Percentiles rank a stretch among this genome's conserved stretches.
Evolutionary conservation across 2,797 vertebrate species (phyloP).

Genomic region (Astyanax mexicanus): DNA sequence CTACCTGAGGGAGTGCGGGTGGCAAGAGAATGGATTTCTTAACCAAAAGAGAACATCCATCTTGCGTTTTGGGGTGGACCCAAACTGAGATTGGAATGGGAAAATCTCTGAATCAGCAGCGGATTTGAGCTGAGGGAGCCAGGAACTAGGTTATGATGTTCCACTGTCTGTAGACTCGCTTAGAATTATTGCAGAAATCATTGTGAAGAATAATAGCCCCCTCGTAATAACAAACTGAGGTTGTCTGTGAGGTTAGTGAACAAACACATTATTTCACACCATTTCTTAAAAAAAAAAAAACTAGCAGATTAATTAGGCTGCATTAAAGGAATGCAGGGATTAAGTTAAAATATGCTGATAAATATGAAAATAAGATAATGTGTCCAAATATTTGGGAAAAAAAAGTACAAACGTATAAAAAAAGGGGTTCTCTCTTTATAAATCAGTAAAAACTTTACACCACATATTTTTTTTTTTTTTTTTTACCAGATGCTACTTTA

Average conservation of each 20-base stretch:
- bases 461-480: too few relatives aligned
- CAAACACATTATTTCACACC: too few relatives aligned
- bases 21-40: constrained; percentile 78
- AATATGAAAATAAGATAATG: too few relatives aligned
- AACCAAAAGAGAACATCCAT: constrained; percentile 76
- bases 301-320: too few relatives aligned
- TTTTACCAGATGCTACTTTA: too few relatives aligned
- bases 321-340: too few relatives aligned
- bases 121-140: constrained; percentile 71
- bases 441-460: too few relatives aligned
- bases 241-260: neutral
- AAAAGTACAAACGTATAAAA: too few relatives aligned
- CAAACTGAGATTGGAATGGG: constrained; percentile 75
- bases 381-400: neutral
- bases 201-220: neutral
- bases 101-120: constrained; percentile 79
- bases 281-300: too few relatives aligned
- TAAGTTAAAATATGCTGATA: too few relatives aligned
- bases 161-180: constrained; percentile 1
- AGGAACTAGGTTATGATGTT: constrained; percentile 65
- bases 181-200: neutral
- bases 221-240: neutral
- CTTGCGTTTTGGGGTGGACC: constrained; percentile 75
- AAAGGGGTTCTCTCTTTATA: too few relatives aligned
- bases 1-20: constrained; percentile 75